Conservation (phyloP, 1,140 invertebrate species). For the Temnothorax longispinosus region DNA sequence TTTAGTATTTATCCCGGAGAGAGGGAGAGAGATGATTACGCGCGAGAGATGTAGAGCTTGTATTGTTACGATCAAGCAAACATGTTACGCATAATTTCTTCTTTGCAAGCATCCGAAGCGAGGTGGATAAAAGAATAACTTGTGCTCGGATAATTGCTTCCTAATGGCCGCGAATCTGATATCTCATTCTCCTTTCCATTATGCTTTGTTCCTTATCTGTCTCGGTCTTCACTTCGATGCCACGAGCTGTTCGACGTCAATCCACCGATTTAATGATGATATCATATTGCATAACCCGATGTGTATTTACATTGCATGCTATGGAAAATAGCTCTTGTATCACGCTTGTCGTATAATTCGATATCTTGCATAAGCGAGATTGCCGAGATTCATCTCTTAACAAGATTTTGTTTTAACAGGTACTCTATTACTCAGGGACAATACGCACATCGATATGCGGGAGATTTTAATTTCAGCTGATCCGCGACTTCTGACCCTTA, state of each 20-base stretch:
- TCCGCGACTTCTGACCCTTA: conserved; percentile 6
- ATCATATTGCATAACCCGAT: conserved; percentile 50
- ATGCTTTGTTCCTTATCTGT: background rate
- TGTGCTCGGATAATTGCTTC: conserved; percentile 63
- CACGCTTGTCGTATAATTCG: background rate
- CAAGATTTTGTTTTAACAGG: background rate
- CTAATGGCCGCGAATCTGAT: conserved; percentile 67
- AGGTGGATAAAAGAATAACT: conserved; percentile 63
- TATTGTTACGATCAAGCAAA: background rate
- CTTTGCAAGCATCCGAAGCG: conserved; percentile 31
- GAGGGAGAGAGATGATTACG: background rate
- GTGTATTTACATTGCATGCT: background rate
- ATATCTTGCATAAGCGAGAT: background rate
- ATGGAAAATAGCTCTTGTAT: background rate
- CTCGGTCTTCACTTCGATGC: background rate
- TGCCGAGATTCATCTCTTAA: background rate
- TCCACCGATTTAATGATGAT: conserved; percentile 53
- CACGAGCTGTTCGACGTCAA: conserved; percentile 20
- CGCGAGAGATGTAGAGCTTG: background rate
- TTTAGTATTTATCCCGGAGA: background rate
- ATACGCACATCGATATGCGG: background rate
- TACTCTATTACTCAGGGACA: background rate
- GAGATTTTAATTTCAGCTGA: conserved; percentile 18
- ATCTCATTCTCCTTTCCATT: conserved; percentile 1
- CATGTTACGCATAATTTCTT: background rate